phyloP scores from a whole-genome alignment of 2,888 invertebrate species.

The Rhagium mordax region DNA sequence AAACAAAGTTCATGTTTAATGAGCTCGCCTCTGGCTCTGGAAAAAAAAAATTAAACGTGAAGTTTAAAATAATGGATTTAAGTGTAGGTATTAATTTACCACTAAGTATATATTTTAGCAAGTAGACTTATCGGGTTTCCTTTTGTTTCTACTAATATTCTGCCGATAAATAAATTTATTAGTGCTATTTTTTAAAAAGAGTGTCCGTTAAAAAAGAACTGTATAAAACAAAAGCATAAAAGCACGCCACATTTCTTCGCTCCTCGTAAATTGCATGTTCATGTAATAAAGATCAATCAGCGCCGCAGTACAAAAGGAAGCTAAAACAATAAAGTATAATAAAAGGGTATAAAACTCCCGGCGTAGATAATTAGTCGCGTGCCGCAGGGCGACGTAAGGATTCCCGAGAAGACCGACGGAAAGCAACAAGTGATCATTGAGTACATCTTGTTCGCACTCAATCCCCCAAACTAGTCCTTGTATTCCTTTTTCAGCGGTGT shows the following conservation, averaged over 20 bases:
- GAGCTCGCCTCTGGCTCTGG: no score
- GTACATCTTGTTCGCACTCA: neutral
- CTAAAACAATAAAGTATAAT: slow-evolving; percentile 26
- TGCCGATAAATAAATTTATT: no score
- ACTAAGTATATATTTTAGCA: no score
- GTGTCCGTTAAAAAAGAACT: no score
- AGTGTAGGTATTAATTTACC: no score
- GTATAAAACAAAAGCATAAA: neutral
- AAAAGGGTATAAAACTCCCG: slow-evolving; percentile 26
- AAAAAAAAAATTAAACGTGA: no score
- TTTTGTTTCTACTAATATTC: no score
- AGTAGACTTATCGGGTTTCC: no score
- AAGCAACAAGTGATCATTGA: slow-evolving; percentile 24
- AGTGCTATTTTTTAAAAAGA: no score
- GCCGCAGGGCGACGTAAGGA: slow-evolving; percentile 19
- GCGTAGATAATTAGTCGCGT: slow-evolving; percentile 30
- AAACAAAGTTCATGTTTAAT: no score
- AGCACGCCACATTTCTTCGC: neutral
- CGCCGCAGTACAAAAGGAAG: slow-evolving; percentile 1
- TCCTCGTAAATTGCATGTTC: neutral
- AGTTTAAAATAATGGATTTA: no score
- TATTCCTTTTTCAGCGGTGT: slow-evolving; percentile 6
- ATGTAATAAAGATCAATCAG: slow-evolving; percentile 21
- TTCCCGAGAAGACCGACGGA: neutral
- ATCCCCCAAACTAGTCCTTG: neutral